phyloP scores from a whole-genome alignment of 2,113 vertebrate genomes.

The Nesoenas mayeri region DNA sequence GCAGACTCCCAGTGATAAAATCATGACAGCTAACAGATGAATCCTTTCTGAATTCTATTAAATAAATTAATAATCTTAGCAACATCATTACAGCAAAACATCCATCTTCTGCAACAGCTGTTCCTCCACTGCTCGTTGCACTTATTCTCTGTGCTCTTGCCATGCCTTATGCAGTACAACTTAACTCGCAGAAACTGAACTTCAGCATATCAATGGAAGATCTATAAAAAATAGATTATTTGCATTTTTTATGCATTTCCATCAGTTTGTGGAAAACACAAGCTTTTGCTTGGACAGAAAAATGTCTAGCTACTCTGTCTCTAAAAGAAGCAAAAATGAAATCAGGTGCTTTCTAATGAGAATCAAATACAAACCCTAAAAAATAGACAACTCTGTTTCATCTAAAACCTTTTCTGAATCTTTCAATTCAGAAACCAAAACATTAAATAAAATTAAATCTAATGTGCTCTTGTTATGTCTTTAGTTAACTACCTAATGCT shows the following conservation, averaged over 20 bases:
- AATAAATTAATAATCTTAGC: constrained; percentile 75
- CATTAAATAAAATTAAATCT: neutral
- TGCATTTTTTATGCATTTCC: neutral
- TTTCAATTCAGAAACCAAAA: neutral
- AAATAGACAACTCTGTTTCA: neutral
- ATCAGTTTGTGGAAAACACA: neutral
- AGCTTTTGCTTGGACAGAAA: neutral
- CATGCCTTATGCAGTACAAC: neutral
- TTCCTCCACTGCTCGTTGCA: constrained; percentile 19
- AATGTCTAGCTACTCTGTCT: neutral
- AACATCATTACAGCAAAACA: constrained; percentile 69
- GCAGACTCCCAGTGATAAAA: constrained; percentile 56
- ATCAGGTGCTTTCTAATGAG: neutral
- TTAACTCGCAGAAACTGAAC: neutral
- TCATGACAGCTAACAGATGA: constrained; percentile 71
- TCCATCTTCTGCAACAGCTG: constrained; percentile 70
- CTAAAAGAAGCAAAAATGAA: neutral
- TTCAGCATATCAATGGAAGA: neutral
- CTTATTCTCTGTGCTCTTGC: constrained; percentile 45
- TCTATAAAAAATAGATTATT: neutral
- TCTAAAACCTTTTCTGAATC: neutral
- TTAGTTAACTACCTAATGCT: neutral
- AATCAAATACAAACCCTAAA: neutral
- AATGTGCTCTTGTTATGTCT: neutral
- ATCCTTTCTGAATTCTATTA: constrained; percentile 71